Evolutionary conservation across 2,797 vertebrate species (phyloP).

Genomic region (Argyrosomus regius): DNA sequence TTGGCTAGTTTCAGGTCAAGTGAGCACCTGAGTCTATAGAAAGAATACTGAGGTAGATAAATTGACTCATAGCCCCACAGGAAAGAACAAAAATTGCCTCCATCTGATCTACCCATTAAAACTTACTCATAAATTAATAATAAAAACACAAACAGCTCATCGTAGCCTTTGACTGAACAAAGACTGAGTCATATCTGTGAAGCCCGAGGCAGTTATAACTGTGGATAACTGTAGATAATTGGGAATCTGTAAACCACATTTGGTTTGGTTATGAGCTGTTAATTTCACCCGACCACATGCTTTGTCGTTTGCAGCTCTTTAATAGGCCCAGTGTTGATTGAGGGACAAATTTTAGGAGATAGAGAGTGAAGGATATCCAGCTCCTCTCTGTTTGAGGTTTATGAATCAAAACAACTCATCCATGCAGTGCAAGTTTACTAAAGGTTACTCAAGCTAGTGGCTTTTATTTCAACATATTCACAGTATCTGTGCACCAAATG

Average conservation of each 20-base stretch:
- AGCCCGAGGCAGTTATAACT: neutral
- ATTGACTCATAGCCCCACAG: neutral
- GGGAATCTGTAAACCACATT: slow-evolving; percentile 18
- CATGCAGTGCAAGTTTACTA: neutral
- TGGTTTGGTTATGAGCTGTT: slow-evolving; percentile 21
- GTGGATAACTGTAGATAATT: neutral
- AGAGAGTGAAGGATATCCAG: neutral
- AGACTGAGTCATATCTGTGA: neutral
- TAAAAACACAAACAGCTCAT: neutral
- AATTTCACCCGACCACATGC: neutral
- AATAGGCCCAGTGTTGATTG: slow-evolving; percentile 21
- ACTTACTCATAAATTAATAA: neutral
- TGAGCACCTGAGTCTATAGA: slow-evolving; percentile 9
- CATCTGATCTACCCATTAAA: neutral
- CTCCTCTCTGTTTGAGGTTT: neutral
- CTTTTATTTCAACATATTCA: neutral
- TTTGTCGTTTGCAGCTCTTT: slow-evolving; percentile 30
- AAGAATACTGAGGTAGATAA: neutral
- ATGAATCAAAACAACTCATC: slow-evolving; percentile 13
- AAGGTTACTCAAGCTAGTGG: neutral
- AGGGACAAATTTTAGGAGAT: neutral
- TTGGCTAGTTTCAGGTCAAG: slow-evolving; percentile 19
- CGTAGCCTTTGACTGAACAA: neutral
- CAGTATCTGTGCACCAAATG: neutral
- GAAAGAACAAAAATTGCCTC: neutral